Base-by-base conservation (phyloP, 2,797 vertebrate species). In the Notolepis coatsorum region DNA sequence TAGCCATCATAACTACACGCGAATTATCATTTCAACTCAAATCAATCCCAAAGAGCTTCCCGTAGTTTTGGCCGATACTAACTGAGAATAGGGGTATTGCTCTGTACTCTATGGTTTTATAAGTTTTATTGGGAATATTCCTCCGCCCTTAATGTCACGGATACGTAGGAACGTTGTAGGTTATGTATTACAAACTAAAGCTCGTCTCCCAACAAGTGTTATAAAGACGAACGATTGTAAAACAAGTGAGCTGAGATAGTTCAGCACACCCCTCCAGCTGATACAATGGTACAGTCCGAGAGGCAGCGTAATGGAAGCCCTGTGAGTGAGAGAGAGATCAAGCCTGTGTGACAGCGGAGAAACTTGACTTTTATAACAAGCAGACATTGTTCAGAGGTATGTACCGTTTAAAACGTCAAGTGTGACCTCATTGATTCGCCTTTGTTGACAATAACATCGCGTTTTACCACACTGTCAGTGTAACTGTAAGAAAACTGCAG, bases 311-410 rank as follows among this genome's bases (percentile, higher is more conserved):
- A 85, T 86, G 85, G 80, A 81, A 89, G 89, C 87, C 81, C 89
- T 89, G 88, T 89, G 78, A 89, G 87, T 90, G 88, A 90, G 89
- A 85, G 84, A 84, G 85, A 84, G 85, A 84, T 85, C 89, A 83
- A 91, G 80, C 83, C 89, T 84, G 86, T 94, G 91, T 94, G 91
- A 92, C 93, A 93, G 90, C 89, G 87, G 91, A 83, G 84, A 88
- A 92, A 89, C 83, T 91, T 84, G 79, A 86, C 43, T 91, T 92
- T 89, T 89, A 72, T 66, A 82, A 77, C 81, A 86, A 78, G 73
- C 79, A 80, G 79, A 79, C 81, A 86, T 68, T 70, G 63, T 67
- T 70, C 73, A 77, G 75, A 87, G 91, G 92, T 93, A 86, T 73
- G 79, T 84, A 77, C 46, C 37, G 42, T 75, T 73, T 33, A 15